These are phyloP conservation scores for Drosophila kurseongensis DNA, from an alignment of 1,140 invertebrate genomes.

Conservation along the genomic window DNA sequence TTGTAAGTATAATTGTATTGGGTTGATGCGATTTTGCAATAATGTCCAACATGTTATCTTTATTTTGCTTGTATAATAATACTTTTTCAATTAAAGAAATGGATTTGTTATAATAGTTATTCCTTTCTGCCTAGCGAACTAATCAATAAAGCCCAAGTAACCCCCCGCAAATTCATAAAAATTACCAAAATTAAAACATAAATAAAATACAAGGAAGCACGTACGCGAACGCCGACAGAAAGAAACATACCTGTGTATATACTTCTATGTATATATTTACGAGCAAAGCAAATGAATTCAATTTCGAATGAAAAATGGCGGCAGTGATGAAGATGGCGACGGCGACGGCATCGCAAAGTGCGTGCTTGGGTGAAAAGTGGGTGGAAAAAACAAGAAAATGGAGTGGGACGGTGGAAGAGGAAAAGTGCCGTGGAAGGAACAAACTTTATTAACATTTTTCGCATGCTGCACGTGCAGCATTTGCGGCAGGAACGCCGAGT, in stretches of 20 bases:
- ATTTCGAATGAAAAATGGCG: slow-evolving; percentile 79
- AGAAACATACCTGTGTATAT: slow-evolving; percentile 8
- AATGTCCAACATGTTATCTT: too few relatives aligned
- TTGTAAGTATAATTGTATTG: too few relatives aligned
- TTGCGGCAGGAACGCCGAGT: slow-evolving; percentile 16
- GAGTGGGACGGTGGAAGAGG: background rate
- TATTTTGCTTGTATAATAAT: too few relatives aligned
- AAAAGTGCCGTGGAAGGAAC: slow-evolving; percentile 23
- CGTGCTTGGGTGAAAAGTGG: slow-evolving; percentile 24
- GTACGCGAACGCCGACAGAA: slow-evolving; percentile 34
- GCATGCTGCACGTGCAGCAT: slow-evolving; percentile 74
- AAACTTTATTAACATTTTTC: slow-evolving; percentile 82
- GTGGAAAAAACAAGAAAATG: slow-evolving; percentile 11
- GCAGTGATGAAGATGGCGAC: slow-evolving; percentile 76
- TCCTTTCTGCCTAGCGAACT: background rate
- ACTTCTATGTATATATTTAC: background rate
- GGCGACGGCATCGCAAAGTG: slow-evolving; percentile 32
- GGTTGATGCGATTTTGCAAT: too few relatives aligned
- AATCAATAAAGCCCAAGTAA: slow-evolving; percentile 21
- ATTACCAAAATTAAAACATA: slow-evolving; percentile 66
- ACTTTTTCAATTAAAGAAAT: too few relatives aligned
- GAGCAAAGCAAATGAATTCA: slow-evolving; percentile 69
- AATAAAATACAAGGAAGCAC: slow-evolving; percentile 65
- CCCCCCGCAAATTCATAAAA: slow-evolving; percentile 23
- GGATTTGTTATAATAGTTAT: background rate